phyloP scores from a whole-genome alignment of 1,140 invertebrate species.

The Himalopsyche phryganea region DNA sequence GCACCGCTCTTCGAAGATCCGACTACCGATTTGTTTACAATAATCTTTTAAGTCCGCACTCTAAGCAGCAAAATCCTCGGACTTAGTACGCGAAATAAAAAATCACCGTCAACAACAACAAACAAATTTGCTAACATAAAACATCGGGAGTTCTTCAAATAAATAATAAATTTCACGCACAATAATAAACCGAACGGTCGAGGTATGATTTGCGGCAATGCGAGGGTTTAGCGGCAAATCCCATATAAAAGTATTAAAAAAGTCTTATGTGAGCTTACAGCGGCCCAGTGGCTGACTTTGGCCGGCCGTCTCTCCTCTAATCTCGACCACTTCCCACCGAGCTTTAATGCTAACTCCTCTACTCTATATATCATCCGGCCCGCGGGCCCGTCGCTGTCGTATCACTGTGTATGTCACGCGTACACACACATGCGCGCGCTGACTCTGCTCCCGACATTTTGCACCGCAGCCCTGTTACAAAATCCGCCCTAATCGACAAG shows the following conservation, averaged over 20 bases:
- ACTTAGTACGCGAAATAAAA: slow-evolving; percentile 8
- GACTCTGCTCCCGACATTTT: neutral
- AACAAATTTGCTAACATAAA: slow-evolving; percentile 15
- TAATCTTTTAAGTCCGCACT: slow-evolving; percentile 18
- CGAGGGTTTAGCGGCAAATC: slow-evolving; percentile 30
- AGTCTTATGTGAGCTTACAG: slow-evolving; percentile 35
- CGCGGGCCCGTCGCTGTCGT: slow-evolving; percentile 1
- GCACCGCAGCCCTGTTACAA: no score
- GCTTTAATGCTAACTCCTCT: slow-evolving; percentile 65
- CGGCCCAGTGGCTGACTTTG: slow-evolving; percentile 22
- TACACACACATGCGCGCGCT: neutral
- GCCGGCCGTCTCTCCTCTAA: slow-evolving; percentile 49
- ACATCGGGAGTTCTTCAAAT: slow-evolving; percentile 25
- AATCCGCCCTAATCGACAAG: neutral
- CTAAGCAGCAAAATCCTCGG: slow-evolving; percentile 6
- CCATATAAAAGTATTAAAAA: slow-evolving; percentile 36
- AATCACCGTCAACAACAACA: slow-evolving; percentile 14
- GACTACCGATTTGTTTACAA: slow-evolving; percentile 14
- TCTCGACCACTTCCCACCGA: slow-evolving; percentile 65
- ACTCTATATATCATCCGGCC: slow-evolving; percentile 62
- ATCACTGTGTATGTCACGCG: neutral
- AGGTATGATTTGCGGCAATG: slow-evolving; percentile 33
- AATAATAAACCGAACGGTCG: slow-evolving; percentile 24
- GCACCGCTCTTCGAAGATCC: neutral
- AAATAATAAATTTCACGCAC: slow-evolving; percentile 32